Base-by-base conservation (phyloP, 2,888 invertebrate species). In the Dryocosmus kuriphilus region DNA sequence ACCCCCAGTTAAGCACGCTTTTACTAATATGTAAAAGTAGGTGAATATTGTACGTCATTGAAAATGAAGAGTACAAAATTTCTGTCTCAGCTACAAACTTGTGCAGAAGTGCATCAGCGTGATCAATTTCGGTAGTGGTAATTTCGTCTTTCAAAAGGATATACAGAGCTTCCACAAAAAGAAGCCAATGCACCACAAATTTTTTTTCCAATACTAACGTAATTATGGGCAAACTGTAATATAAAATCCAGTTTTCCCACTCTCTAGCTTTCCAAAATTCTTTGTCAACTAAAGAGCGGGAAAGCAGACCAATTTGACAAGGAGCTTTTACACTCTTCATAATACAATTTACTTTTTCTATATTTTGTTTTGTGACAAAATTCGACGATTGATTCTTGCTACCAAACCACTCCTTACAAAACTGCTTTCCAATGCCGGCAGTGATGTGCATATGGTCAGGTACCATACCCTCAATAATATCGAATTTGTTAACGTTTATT, bases 371-470 rank as follows among this genome's bases (percentile, higher is more conserved):
- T n/a, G 62, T n/a, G 32, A 62, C 35, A n/a, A 35, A 11, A 35
- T 35, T 35, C 1, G 62, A 62, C 1, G n/a, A 35, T 6, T 62
- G 32, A 62, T 7, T 35, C 11, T 62, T 62, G 5, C 2, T 35
- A n/a, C 60, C 46, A 60, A 77, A 74, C 74, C 77, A 77, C 19
- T 71, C 75, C 7, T 65, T 30, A 7, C 62, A 19, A 75, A 81
- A 75, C 41, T 77, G 76, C 76, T 62, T 63, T 4, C 57, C 67
- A 60, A 78, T 77, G 1, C 79, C 79, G 3, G 78, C 14, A 11
- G 27, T 19, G 7, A 75, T 19, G 32, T 79, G 79, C 75, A 81
- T 76, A 24, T 61, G 62, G 73, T 82, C 80, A 4, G 78, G 79
- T 0, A 79, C n/a, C n/a, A n/a, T n/a, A n/a, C n/a, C n/a, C n/a